These are phyloP conservation scores for Drosophila kepulauana DNA, from an alignment of 1,140 invertebrate genomes.

Conservation along the genomic window DNA sequence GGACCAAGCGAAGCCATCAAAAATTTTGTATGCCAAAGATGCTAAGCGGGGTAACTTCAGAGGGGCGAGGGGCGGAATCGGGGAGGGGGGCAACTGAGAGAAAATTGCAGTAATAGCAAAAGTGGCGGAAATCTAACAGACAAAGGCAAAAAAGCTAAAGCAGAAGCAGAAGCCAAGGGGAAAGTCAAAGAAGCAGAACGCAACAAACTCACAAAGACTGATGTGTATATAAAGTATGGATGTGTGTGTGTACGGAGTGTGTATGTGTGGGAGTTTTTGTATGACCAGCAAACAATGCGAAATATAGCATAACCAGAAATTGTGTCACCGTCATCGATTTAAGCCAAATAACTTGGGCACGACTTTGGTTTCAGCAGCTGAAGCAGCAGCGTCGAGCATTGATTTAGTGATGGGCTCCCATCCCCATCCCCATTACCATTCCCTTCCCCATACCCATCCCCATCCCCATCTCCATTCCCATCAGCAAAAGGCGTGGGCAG, in stretches of 20 bases:
- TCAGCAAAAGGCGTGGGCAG: too few relatives aligned
- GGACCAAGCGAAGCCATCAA: conserved; percentile 21
- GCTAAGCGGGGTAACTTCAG: conserved; percentile 4
- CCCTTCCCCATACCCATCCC: too few relatives aligned
- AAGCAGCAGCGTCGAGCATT: conserved; percentile 3
- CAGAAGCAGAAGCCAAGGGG: too few relatives aligned
- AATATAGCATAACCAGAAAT: conserved; percentile 64
- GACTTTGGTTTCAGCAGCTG: neutral
- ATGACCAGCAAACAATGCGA: conserved; percentile 62
- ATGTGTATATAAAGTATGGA: neutral
- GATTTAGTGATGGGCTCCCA: conserved; percentile 12
- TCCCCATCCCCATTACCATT: too few relatives aligned
- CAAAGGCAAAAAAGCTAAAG: too few relatives aligned
- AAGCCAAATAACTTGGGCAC: conserved; percentile 63
- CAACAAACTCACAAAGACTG: conserved; percentile 21
- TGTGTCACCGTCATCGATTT: conserved; percentile 77
- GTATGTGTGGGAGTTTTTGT: conserved; percentile 3
- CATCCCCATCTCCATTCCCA: too few relatives aligned
- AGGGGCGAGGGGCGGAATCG: neutral
- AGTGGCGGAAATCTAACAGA: conserved; percentile 66
- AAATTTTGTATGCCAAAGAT: conserved; percentile 24
- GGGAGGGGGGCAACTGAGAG: conserved; percentile 4
- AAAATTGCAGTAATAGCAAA: conserved; percentile 62
- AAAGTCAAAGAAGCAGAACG: conserved; percentile 22
- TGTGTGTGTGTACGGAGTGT: neutral